phyloP scores from a whole-genome alignment of 2,113 vertebrate genomes.

The Pterocles burchelli region DNA sequence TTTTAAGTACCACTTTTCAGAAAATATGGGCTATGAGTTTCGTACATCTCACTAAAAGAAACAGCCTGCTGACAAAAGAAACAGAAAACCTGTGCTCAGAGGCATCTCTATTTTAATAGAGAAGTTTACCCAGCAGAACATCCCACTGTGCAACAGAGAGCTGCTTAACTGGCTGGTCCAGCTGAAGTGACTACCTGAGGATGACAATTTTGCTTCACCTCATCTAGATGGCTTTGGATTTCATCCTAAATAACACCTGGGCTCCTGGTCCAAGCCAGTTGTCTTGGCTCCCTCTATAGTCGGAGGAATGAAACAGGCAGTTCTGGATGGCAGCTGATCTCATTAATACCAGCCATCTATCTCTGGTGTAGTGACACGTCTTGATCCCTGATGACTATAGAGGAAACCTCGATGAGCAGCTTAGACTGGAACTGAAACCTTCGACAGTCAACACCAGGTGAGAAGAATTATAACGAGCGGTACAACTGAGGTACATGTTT shows the following conservation, averaged over 20 bases:
- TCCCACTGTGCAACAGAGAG: not conserved
- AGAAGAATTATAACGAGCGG: not conserved
- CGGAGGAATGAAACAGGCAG: not conserved
- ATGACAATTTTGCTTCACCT: not conserved
- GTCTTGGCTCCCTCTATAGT: constrained; percentile 33
- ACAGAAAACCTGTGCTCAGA: not conserved
- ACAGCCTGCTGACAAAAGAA: not conserved
- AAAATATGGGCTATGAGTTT: not conserved
- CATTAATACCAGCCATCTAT: accelerated
- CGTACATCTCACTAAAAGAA: not conserved
- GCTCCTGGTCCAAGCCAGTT: not conserved
- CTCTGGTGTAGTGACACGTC: not conserved
- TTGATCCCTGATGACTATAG: not conserved
- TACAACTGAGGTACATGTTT: not conserved
- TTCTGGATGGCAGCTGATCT: not conserved
- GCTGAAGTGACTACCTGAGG: not conserved
- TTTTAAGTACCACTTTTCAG: not conserved
- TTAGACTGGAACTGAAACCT: not conserved
- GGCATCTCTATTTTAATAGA: not conserved
- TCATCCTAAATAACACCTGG: not conserved
- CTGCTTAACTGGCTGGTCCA: not conserved
- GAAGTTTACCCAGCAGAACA: not conserved
- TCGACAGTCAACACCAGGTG: not conserved
- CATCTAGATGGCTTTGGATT: not conserved
- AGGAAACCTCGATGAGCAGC: not conserved